These are phyloP conservation scores for Heliopora coerulea DNA, from an alignment of 92 coral and sea anemone species.

Conservation along the genomic window DNA sequence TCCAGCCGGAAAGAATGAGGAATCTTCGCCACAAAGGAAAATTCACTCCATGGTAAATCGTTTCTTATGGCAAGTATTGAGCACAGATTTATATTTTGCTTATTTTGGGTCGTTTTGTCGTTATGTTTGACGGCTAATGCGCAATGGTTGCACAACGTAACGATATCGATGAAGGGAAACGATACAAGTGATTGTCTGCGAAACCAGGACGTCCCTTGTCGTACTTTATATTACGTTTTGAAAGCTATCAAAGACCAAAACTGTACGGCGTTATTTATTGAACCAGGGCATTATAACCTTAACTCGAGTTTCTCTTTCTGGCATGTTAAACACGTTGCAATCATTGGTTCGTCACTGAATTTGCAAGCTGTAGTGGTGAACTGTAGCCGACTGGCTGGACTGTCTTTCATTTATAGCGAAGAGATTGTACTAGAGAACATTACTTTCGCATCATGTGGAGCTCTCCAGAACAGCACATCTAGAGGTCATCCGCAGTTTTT, in stretches of 20 bases:
- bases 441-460: conserved; percentile 65
- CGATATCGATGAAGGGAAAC: conserved; percentile 47
- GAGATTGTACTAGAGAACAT: conserved; percentile 51
- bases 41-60: too few relatives aligned
- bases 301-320: conserved; percentile 55
- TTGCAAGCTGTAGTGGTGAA: conserved; percentile 40
- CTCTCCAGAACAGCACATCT: conserved; percentile 67
- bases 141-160: conserved; percentile 28
- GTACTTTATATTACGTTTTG: conserved; percentile 63
- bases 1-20: too few relatives aligned
- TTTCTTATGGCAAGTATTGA: too few relatives aligned
- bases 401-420: conserved; percentile 60
- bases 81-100: not conserved
- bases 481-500: conserved; percentile 48
- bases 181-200: conserved; percentile 52
- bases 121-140: not conserved
- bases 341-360: conserved; percentile 51
- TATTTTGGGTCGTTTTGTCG: not conserved
- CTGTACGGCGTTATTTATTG: conserved; percentile 54
- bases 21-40: too few relatives aligned
- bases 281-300: conserved; percentile 61
- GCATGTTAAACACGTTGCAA: conserved; percentile 49
- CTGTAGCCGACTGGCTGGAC: conserved; percentile 55
- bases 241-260: conserved; percentile 44
- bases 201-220: conserved; percentile 49